Evolutionary conservation across 1,140 invertebrate genomes (phyloP), one percentile per base, ranked within the genome.

Genomic region (Platyura marginata): DNA sequence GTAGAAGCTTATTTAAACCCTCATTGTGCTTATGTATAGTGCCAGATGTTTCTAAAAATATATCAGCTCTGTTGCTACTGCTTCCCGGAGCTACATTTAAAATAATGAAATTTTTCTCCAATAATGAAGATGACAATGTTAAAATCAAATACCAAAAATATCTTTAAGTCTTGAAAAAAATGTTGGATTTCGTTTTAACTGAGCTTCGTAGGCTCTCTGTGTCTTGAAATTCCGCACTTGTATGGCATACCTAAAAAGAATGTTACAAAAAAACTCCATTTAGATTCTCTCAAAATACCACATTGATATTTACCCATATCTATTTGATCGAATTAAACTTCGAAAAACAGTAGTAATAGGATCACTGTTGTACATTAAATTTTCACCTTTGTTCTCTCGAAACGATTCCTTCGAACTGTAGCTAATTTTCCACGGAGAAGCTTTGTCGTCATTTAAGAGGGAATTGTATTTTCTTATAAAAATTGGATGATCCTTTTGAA

Each of bases 221-320:
- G 82, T 85, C 60, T 85, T 87, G 53, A 88, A 88, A 25, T 67
- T 67, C 44, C 78, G 65, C 11, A 71, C 62, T 59, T 72, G 70
- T 9, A 72, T 21, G n/a, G 36, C 5, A 4, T 18, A 18, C 3
- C 16, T 18, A 18, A 6, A 20, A 18, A 40, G 21, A 9, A 19
- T 8, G 3, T 37, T 9, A 18, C 15, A 21, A 23, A n/a, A 11
- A 21, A 21, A 21, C 8, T 40, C 9, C 20, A 40, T 15, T 40
- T n/a, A 6, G 11, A 13, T 23, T 3, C 9, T n/a, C 2, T 9
- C 21, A 10, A 40, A 20, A 8, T 5, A 9, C 3, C 6, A 8
- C 16, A 19, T 6, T 9, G 20, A 39, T 21, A 10, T 6, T 20
- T 20, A 16, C 6, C 37, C 4, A 19, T 19, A 39, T 5, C 8